Conservation (phyloP, 2,797 vertebrate genomes). For the Tenualosa thibaudeaui region DNA sequence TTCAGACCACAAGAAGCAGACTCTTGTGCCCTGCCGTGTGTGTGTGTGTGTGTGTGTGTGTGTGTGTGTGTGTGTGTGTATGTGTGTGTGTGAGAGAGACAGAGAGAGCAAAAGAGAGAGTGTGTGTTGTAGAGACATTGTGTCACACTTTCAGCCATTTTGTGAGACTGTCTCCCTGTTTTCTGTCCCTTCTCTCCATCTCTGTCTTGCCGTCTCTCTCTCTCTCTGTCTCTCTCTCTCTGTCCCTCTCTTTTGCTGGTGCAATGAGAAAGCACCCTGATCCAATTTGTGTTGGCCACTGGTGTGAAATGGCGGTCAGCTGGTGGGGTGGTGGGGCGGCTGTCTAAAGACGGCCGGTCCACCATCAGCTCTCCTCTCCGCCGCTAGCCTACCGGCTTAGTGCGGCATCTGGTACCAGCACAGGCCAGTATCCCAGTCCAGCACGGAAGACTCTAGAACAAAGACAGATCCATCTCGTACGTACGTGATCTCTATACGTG, state of each 20-base stretch:
- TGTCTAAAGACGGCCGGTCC: slow-evolving; percentile 50
- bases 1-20: neutral
- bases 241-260: slow-evolving; percentile 66
- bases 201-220: slow-evolving; percentile 35
- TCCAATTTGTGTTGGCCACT: slow-evolving; percentile 82
- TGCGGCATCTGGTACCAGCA: neutral
- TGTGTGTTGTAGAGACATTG: slow-evolving; percentile 18
- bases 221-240: slow-evolving; percentile 61
- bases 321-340: slow-evolving; percentile 41
- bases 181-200: slow-evolving; percentile 56
- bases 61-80: neutral
- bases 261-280: slow-evolving; percentile 78
- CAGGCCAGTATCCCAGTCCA: neutral
- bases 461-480: neutral
- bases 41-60: slow-evolving; percentile 1
- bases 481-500: neutral
- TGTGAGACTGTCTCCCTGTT: slow-evolving; percentile 29
- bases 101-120: neutral
- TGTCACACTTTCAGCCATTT: slow-evolving; percentile 56
- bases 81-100: neutral
- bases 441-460: neutral
- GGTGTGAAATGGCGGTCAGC: slow-evolving; percentile 76
- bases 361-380: neutral
- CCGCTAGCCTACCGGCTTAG: neutral
- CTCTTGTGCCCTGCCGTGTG: neutral